Percentiles rank a stretch among this genome's conserved stretches.
phyloP scores from a whole-genome alignment of 2,113 vertebrate species.

The Galeopterus variegatus region DNA sequence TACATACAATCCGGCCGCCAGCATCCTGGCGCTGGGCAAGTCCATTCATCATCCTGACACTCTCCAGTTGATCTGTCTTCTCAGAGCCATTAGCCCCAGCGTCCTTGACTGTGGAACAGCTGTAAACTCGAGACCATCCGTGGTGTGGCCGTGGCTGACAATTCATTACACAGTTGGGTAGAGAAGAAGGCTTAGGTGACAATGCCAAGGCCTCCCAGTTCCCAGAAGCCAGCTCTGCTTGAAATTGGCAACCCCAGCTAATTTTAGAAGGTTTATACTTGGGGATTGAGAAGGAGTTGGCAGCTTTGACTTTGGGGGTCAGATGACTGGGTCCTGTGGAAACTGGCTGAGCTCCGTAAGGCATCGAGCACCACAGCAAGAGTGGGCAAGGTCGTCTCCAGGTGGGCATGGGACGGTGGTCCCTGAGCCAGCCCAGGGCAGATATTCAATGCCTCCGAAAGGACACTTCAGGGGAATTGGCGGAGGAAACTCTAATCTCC shows the following conservation, averaged over 20 bases:
- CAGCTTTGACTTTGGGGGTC: constrained; percentile 20
- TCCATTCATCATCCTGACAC: background rate
- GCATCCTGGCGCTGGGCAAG: background rate
- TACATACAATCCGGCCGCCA: accelerated
- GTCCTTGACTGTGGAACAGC: constrained; percentile 73
- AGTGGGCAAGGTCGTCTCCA: background rate
- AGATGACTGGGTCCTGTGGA: background rate
- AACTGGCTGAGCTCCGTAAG: background rate
- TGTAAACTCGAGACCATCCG: constrained; percentile 54
- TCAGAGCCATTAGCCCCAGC: constrained; percentile 70
- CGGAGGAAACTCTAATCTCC: background rate
- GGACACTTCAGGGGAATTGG: background rate
- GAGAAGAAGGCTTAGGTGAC: constrained; percentile 17
- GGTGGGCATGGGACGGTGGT: background rate
- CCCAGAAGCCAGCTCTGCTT: constrained; percentile 11
- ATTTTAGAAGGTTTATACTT: background rate
- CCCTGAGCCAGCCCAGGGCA: background rate
- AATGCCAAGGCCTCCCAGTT: background rate
- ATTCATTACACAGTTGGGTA: constrained; percentile 50
- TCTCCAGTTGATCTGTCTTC: constrained; percentile 63
- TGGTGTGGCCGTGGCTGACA: constrained; percentile 18
- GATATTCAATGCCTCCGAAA: background rate
- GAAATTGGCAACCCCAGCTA: background rate
- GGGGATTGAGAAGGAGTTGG: background rate
- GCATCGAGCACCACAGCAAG: background rate